phyloP scores from a whole-genome alignment of 2,797 vertebrate genomes.

The Poeciliopsis infans region DNA sequence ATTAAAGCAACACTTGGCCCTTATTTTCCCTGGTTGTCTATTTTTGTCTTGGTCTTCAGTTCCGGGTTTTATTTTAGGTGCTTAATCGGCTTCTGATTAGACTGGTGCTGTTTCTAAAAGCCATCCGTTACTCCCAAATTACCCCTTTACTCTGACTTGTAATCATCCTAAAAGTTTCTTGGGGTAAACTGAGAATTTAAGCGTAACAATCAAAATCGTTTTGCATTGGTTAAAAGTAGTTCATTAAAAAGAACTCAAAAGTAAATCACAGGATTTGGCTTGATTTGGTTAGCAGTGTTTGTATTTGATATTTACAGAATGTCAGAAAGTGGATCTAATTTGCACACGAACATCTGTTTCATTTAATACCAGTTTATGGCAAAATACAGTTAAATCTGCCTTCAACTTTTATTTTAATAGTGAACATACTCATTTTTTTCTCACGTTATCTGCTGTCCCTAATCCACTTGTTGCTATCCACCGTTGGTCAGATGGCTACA shows the following conservation, averaged over 20 bases:
- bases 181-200: background rate
- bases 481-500: background rate
- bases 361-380: background rate
- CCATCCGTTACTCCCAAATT: background rate
- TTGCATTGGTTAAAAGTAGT: slow-evolving; percentile 1
- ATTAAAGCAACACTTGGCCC: slow-evolving; percentile 1
- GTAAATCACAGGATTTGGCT: background rate
- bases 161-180: background rate
- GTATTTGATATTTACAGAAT: background rate
- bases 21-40: background rate
- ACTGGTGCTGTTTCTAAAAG: background rate
- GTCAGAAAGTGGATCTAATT: background rate
- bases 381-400: background rate
- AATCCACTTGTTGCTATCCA: background rate
- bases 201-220: background rate
- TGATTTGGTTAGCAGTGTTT: background rate
- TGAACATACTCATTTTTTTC: background rate
- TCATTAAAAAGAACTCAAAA: background rate
- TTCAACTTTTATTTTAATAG: background rate
- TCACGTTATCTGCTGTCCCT: background rate
- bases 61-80: background rate
- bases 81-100: background rate
- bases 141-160: background rate
- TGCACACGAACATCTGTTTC: background rate
- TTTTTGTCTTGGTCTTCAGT: slow-evolving; percentile 1